Base-by-base conservation (phyloP, 2,113 vertebrate species). In the Cromileptes altivelis region DNA sequence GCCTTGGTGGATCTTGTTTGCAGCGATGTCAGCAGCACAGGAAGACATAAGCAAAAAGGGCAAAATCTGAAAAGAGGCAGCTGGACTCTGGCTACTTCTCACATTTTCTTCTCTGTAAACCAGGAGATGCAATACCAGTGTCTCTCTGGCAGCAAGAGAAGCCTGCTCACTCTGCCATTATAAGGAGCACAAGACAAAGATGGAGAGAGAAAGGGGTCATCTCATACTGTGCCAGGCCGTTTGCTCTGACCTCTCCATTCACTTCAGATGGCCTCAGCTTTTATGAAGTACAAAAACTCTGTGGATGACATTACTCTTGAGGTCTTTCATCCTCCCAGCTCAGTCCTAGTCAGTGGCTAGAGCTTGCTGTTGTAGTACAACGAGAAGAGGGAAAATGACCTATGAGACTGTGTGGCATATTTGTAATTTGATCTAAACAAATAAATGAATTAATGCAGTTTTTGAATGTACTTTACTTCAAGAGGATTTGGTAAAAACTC, bases 181-280 rank as follows among this genome's bases (percentile, higher is more conserved):
- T 75, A 86, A 81, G 85, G 70, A 76, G 68, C 67, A 67, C n/a
- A 60, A 85, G 71, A 83, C 50, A 58, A 69, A 85, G 84, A 84
- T 5, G 42, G 50, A 85, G 79, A 67, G 50, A 70, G 50, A 74
- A 45, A 50, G 25, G 62, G 80, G 82, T 85, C 64, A 70, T 84
- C 52, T 88, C 80, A 62, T 78, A 81, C 79, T 18, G 79, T 69
- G 78, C 50, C 15, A 40, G 42, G 55, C 71, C 83, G 33, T 63
- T 78, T 55, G 49, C 25, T 80, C 80, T 90, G 82, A 89, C 88
- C 89, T 87, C 53, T 71, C 60, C 55, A 78, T 85, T 89, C 76
- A 74, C 19, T 70, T 72, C 45, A 67, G 42, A 82, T 78, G 25
- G 47, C 85, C 78, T 70, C 70, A 4, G 76, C 42, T 80, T 82